Evolutionary conservation across 2,888 invertebrate species (phyloP), one percentile per base, ranked within the genome.

Genomic region (Hemistola chrysoprasaria): DNA sequence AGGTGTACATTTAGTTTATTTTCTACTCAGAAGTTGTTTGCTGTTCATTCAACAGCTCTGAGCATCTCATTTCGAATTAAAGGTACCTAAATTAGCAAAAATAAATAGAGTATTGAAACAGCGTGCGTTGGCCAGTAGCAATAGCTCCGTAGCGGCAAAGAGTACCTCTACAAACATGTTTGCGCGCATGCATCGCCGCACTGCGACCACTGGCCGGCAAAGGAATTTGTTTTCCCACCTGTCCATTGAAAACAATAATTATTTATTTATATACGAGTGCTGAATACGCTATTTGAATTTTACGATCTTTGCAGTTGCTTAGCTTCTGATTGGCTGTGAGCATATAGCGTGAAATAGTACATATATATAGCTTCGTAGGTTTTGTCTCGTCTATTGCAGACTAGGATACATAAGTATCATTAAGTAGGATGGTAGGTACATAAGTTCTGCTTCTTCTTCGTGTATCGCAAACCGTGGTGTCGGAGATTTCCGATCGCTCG

Each of bases 141-240:
- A 27, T n/a, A 16, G 27, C 11, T 6, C 21, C 8, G 26, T 1
- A 5, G 21, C n/a, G 16, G 9, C 51, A 45, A 40, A 47, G 52
- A 54, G 56, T 62, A 53, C 42, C 47, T 32, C 36, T 56, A 61
- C 59, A 61, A 61, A 61, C 65, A 63, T 59, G 61, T 61, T 65
- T 63, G 55, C 56, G 43, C 31, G 10, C 26, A 23, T 31, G 34
- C 43, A 31, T 29, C 46, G 36, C 42, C 30, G 26, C 50, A 47
- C 48, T 39, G 30, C 40, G 28, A 43, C 34, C 29, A 34, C 11
- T 20, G 31, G 11, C 31, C 41, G 33, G 25, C 42, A 40, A 47
- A 49, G 55, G 49, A 50, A 56, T 57, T 50, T 57, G 53, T 50
- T 53, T 49, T 53, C 52, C 36, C 39, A 44, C 29, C 50, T 42